A percentile compares a stretch with the other conserved stretches of the same genome.
Evolutionary conservation across 2,113 vertebrate species (phyloP).

Genomic region (Indicator indicator): DNA sequence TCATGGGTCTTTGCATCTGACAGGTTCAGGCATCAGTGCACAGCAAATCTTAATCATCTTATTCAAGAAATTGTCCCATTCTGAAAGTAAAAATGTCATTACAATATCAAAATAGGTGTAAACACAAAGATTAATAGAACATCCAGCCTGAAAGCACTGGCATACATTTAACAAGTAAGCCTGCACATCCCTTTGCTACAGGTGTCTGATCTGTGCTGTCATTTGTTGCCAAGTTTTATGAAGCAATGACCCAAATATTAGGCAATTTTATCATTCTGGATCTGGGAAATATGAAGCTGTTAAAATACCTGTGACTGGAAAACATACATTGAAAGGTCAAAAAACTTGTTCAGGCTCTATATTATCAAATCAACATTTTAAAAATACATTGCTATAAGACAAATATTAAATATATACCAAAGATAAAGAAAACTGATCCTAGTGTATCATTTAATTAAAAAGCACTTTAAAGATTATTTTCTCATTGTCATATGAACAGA

Average conservation of each 20-base stretch:
- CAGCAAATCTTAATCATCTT: background rate
- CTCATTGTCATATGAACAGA: background rate
- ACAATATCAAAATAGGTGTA: background rate
- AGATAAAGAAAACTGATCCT: background rate
- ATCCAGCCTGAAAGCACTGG: background rate
- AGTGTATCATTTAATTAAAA: background rate
- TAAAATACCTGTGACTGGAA: background rate
- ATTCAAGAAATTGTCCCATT: background rate
- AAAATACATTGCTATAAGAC: background rate
- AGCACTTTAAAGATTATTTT: background rate
- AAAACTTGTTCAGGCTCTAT: background rate
- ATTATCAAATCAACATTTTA: background rate
- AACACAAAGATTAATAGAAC: background rate
- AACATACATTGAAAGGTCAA: background rate
- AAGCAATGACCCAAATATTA: background rate
- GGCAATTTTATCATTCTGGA: background rate
- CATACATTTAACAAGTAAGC: background rate
- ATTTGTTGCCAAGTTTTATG: background rate
- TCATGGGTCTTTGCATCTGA: background rate
- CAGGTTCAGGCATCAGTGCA: accelerated
- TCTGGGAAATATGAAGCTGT: background rate
- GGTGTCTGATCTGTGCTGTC: background rate
- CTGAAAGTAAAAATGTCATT: background rate
- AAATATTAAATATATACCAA: background rate
- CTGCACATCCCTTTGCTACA: background rate